These are phyloP conservation scores for Eremophila alpestris DNA, from an alignment of 2,797 vertebrate genomes.

Conservation along the genomic window DNA sequence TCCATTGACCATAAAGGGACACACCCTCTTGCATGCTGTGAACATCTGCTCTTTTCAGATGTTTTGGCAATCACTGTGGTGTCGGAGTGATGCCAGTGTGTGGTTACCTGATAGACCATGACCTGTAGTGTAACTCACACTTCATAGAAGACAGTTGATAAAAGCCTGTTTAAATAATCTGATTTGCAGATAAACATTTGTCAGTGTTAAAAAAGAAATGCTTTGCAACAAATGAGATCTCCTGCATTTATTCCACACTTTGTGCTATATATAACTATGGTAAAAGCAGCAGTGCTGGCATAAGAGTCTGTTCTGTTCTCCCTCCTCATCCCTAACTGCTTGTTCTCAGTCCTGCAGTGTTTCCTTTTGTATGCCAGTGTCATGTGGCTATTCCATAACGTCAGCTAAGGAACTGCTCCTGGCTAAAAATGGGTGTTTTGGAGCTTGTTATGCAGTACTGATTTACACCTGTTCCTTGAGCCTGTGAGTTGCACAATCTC, in stretches of 20 bases:
- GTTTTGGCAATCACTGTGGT: background rate
- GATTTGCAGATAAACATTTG: background rate
- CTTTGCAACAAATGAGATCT: background rate
- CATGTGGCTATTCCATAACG: background rate
- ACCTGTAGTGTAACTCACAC: background rate
- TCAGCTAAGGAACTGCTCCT: background rate
- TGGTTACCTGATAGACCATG: background rate
- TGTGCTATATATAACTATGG: background rate
- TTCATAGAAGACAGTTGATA: background rate
- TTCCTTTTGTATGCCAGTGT: background rate
- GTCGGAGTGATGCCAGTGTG: background rate
- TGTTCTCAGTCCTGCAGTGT: background rate
- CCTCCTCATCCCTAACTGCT: background rate
- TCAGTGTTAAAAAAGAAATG: background rate
- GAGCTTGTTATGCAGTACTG: background rate
- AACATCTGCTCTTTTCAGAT: background rate
- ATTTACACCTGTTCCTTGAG: background rate
- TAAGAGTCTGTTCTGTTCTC: background rate
- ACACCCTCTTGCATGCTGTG: background rate
- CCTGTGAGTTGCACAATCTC: background rate
- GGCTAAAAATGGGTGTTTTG: background rate
- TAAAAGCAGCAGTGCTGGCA: background rate
- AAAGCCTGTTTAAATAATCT: background rate
- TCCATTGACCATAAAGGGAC: background rate
- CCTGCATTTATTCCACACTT: background rate